These are phyloP conservation scores for Epinephelus coioides DNA, from an alignment of 2,797 vertebrate species.

Conservation along the genomic window DNA sequence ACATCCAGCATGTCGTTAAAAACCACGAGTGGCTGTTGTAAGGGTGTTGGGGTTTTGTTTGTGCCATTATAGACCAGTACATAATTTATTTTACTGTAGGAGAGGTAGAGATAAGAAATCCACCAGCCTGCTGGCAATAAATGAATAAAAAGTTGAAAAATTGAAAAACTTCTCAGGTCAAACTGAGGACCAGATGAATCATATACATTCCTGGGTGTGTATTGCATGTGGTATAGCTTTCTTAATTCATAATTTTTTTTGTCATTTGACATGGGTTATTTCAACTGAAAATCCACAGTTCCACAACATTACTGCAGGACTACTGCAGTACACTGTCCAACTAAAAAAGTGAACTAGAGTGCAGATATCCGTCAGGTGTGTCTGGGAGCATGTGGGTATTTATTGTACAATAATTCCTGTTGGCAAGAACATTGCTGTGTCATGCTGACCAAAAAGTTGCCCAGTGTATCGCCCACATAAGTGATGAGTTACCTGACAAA, in stretches of 20 bases:
- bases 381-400: too few species aligned
- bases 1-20: constrained; percentile 22
- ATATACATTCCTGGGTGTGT: not conserved
- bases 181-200: not conserved
- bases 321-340: not conserved
- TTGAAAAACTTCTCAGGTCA: not conserved
- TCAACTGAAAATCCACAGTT: too few species aligned
- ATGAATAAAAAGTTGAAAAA: not conserved
- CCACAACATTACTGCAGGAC: not conserved
- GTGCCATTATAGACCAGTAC: not conserved
- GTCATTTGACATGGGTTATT: too few species aligned
- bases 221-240: not conserved
- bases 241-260: too few species aligned
- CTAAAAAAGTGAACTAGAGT: too few species aligned
- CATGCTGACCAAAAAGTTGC: too few species aligned
- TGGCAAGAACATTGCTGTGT: too few species aligned
- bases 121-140: not conserved
- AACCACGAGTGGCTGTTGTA: too few species aligned
- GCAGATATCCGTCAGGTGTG: too few species aligned
- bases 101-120: not conserved
- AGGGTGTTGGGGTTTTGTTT: not conserved
- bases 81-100: not conserved
- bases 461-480: too few species aligned
- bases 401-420: too few species aligned
- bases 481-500: too few species aligned